Evolutionary conservation across 1,140 invertebrate species (phyloP), one percentile per base, ranked within the genome.

Genomic region (Limonius californicus): DNA sequence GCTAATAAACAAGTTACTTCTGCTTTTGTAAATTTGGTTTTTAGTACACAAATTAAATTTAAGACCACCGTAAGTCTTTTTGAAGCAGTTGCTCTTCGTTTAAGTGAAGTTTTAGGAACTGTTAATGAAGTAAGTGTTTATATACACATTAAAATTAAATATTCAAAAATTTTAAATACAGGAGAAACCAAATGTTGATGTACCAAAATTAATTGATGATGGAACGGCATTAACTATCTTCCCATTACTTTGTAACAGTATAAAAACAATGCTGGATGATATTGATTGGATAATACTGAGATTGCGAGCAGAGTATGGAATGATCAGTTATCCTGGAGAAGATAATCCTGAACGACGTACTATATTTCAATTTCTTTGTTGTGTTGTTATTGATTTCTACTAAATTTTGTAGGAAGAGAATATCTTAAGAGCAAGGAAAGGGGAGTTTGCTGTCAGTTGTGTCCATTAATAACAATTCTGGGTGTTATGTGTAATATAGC

Each of bases 241-340:
- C 35, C 68, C 68, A 19, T 64, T 70, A 16, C 59, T 81, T 0
- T 80, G 78, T 56, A 66, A 63, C 60, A 64, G 62, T 3, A 50
- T 81, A 15, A 81, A 79, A 67, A 65, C 69, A 15, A 78, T 81
- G 60, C 67, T 82, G 6, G 75, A 76, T 50, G 79, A 79, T 63
- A 64, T 76, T 8, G 75, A 78, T 32, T 80, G 75, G 74, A 63
- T 82, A 32, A 69, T 82, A 15, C 63, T 63, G 23, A 68, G 78
- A 61, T 69, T 82, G 19, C 79, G 79, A 69, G 73, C 80, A 2
- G 79, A 82, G 59, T 75, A 77, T 50, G 66, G 15, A 27, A 64
- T 75, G 18, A 14, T 76, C 42, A 67, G 9, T 14, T 72, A 70
- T 64, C 61, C 72, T 54, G 73, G 70, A 47, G 67, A 72, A 39